phyloP scores from a whole-genome alignment of 23 tunicate species.

The Ciona savignyi region DNA sequence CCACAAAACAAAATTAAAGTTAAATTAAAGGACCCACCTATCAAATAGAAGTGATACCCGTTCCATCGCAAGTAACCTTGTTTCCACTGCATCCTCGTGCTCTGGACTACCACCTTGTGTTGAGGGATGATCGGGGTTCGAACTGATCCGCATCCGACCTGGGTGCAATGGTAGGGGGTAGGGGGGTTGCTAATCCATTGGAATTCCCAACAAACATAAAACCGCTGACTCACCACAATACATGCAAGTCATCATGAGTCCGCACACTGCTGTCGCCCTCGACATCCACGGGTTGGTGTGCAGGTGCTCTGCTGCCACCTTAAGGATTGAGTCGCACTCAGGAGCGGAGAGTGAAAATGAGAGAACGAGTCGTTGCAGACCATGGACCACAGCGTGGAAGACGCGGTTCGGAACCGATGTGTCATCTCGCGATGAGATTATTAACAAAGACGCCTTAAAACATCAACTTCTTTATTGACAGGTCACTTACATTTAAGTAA shows the following conservation, averaged over 20 bases:
- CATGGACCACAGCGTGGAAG: constrained; percentile 46
- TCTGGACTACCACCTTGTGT: neutral
- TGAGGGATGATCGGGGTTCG: neutral
- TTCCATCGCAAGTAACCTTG: constrained; percentile 82
- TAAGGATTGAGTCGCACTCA: constrained; percentile 53
- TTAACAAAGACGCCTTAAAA: constrained; percentile 27
- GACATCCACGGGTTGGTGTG: constrained; percentile 9
- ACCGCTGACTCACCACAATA: constrained; percentile 64
- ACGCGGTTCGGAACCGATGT: constrained; percentile 27
- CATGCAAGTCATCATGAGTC: constrained; percentile 74
- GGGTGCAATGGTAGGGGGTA: neutral
- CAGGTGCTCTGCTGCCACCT: constrained; percentile 61
- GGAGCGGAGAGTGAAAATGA: constrained; percentile 38
- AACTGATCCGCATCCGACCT: neutral
- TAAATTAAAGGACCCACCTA: constrained; percentile 18
- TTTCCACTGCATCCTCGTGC: constrained; percentile 41
- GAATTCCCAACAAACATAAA: neutral
- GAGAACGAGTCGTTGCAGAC: constrained; percentile 54
- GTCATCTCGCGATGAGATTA: constrained; percentile 19
- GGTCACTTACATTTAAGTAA: neutral
- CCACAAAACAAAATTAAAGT: too few relatives aligned
- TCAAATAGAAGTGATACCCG: constrained; percentile 72
- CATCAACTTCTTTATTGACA: neutral
- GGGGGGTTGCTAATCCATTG: neutral
- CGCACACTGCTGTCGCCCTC: constrained; percentile 26